Evolutionary conservation across 2,797 vertebrate genomes (phyloP), one percentile per base, ranked within the genome.

Genomic region (Clarias laeviceps): DNA sequence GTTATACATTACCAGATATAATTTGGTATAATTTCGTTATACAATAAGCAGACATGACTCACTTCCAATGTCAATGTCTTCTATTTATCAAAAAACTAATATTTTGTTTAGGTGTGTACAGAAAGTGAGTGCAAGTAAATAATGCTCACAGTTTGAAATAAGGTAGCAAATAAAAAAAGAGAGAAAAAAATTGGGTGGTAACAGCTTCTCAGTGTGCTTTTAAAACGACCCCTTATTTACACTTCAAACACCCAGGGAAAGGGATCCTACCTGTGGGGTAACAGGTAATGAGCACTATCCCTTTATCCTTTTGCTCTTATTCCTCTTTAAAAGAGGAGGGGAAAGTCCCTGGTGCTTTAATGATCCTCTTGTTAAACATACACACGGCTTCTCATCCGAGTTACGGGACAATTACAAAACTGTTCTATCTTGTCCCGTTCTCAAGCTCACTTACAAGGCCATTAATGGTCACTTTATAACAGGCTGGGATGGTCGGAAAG

Each of bases 351-450:
- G 72, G 85, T 85, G 89, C 84, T 89, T 89, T 91, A 90, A 90
- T 88, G 90, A 92, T 89, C 88, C 84, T 86, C 90, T 87, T 89
- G 82, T 90, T 91, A 90, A 91, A 90, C 90, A 90, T 82, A 90
- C 86, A 80, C 88, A 88, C 66, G 86, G 84, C 84, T 85, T 87
- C 86, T 87, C 80, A 61, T 88, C 82, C 15, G 64, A 86, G 86
- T 87, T 82, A 82, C 62, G 27, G 83, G 78, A 90, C 89, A 88
- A 87, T 90, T 90, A 86, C 89, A 85, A 88, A 85, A 85, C 84
- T 89, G 87, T 88, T 88, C 86, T 90, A 89, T 91, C 90, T 91
- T 91, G 90, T 92, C 91, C 82, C 73, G 84, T 89, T 90, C 90
- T 89, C 45, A 74, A 88, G 85, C 85, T 85, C 88, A 86, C 87